Evolutionary conservation across 2,888 invertebrate genomes (phyloP), one percentile per base, ranked within the genome.

Genomic region (Tridacna crocea): DNA sequence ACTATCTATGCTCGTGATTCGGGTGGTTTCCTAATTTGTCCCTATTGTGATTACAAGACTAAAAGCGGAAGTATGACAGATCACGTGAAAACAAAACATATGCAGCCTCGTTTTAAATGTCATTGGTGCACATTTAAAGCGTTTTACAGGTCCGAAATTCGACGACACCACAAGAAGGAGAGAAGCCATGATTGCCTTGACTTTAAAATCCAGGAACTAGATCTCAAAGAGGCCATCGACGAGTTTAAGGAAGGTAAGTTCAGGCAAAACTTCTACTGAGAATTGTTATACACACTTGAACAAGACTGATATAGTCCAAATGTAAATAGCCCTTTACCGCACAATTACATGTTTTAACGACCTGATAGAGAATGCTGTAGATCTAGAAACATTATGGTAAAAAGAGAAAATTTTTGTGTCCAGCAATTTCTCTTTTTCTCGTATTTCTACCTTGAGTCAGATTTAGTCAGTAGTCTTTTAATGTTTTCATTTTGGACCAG

Each of bases 61-160:
- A 87, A 83, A 61, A 81, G 75, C 75, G 87, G 83, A 11, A 81
- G 79, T 17, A 81, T 87, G 79, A 80, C 79, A 24, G 87, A 87
- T 46, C 87, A 87, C 48, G 83, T 87, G 4, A 87, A 87, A 22
- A 87, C 79, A 81, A 87, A 83, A 60, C 87, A 87, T 61, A 83
- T 83, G 83, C 84, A 87, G 77, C 84, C 87, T 36, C 78, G 87
- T 27, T 87, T 87, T 48, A 87, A 84, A 70, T 87, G 87, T 65
- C 87, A 84, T 48, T 87, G 84, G 84, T 87, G 87, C 51, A 81
- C 82, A 22, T 84, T 74, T 65, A 70, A 75, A 24, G 87, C 87
- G 0, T 87, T 87, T 75, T 87, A 87, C 46, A 78, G 83, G 51
- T 84, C 87, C n/a, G 87, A 87, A 73, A 75, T 87, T 22, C 72